Conservation (phyloP, 2,113 vertebrate species). For the Corydoras sp. region DNA sequence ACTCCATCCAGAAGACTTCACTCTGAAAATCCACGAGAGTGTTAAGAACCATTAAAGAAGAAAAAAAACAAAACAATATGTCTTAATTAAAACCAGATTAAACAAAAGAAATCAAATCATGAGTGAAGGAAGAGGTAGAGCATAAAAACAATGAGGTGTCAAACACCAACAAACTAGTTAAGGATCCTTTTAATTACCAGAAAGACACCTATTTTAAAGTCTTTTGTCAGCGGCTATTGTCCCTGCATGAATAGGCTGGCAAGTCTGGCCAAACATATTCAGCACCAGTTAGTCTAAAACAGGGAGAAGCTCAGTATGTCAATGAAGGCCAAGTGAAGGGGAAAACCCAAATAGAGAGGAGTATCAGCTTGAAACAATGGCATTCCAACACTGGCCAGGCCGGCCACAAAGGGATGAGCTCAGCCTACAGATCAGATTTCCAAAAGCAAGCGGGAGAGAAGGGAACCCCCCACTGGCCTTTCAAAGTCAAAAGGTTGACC, state of each 20-base stretch:
- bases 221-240: conserved; percentile 44
- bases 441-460: conserved; percentile 41
- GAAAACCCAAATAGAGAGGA: conserved; percentile 44
- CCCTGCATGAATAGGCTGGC: conserved; percentile 42
- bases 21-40: conserved; percentile 18
- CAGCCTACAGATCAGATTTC: conserved; percentile 46
- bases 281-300: conserved; percentile 45
- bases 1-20: conserved; percentile 22
- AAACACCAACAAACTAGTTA: conserved; percentile 42
- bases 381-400: conserved; percentile 45
- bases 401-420: conserved; percentile 47
- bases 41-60: background rate
- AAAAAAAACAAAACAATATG: background rate
- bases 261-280: conserved; percentile 44
- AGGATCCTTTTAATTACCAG: conserved; percentile 36
- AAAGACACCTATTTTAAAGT: conserved; percentile 43
- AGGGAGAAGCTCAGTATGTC: conserved; percentile 43
- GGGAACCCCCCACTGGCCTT: conserved; percentile 46
- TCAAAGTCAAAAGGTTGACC: conserved; percentile 49
- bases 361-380: conserved; percentile 46
- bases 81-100: conserved; percentile 25
- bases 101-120: conserved; percentile 8
- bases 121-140: conserved; percentile 39
- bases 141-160: conserved; percentile 40
- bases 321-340: conserved; percentile 45